Evolutionary conservation across 2,888 invertebrate species (phyloP), one percentile per base, ranked within the genome.

Genomic region (Hoplodrina blanda): DNA sequence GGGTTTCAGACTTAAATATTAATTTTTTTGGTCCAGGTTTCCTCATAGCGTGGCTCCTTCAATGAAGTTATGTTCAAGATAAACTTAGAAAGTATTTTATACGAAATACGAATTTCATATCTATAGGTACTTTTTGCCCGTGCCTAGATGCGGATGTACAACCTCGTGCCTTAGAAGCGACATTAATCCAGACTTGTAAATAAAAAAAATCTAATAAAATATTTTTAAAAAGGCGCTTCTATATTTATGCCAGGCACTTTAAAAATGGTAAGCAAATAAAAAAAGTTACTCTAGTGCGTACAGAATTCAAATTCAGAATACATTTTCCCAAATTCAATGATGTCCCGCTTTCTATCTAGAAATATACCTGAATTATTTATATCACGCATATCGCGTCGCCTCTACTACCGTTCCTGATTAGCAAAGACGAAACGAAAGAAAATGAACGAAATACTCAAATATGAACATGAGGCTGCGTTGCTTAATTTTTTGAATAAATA

Each of bases 401-500:
- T 46, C 13, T 71, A 79, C 82, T 70, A 82, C 62, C 67, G 33
- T 10, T 62, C 41, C 62, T 79, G 70, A 85, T 83, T 83, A 85
- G 57, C 20, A 68, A 79, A 81, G 53, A 66, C 19, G 67, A 64
- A 44, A 62, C 20, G 52, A 41, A 72, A 50, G 19, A 73, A 62
- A 63, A 66, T 72, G 62, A 73, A 73, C 59, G 73, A 68, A 75
- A 65, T 57, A 62, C 85, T 76, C 77, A 75, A 75, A 84, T 81
- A 73, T 83, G 83, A 81, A 74, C 79, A 79, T 79, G 75, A 84
- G 83, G 76, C 78, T 63, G 72, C 74, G 79, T 82, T 87, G 86
- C 86, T 89, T 87, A 89, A 89, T 91, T 89, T 89, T 84, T 86
- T 90, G 82, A 90, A 91, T 91, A 90, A 90, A 88, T 89, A 84